These are phyloP conservation scores for Oxygymnocypris stewartii DNA, from an alignment of 2,113 vertebrate genomes.

Conservation along the genomic window DNA sequence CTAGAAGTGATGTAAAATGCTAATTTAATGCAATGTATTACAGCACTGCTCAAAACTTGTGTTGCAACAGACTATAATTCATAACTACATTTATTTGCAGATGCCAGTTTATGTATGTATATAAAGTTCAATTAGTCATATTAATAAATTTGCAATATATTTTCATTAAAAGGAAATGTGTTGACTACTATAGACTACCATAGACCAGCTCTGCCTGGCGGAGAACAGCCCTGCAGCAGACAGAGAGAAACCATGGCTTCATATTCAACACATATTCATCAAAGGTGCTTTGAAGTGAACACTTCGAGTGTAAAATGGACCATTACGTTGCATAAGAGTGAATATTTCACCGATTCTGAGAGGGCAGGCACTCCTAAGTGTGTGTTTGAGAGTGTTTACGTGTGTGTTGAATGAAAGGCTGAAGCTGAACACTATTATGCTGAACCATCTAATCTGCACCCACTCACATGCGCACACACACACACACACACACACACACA, in stretches of 20 bases:
- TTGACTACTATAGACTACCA: background rate
- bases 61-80: no score
- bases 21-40: background rate
- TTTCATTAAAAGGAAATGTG: conserved; percentile 5
- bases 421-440: conserved; percentile 10
- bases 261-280: background rate
- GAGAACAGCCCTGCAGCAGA: background rate
- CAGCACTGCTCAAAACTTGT: background rate
- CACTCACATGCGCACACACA: background rate
- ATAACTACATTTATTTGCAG: no score
- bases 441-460: conserved; percentile 13
- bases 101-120: background rate
- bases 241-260: background rate
- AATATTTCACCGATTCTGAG: conserved; percentile 2
- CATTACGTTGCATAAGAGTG: conserved; percentile 30
- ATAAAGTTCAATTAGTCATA: background rate
- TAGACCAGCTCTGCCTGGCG: background rate
- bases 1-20: background rate
- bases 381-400: conserved; percentile 19
- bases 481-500: background rate
- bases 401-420: conserved; percentile 17
- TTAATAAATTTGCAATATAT: background rate
- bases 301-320: conserved; percentile 33
- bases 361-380: background rate
- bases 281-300: conserved; percentile 31